These are phyloP conservation scores for Felis chaus DNA, from an alignment of 2,113 vertebrate species.

Conservation along the genomic window DNA sequence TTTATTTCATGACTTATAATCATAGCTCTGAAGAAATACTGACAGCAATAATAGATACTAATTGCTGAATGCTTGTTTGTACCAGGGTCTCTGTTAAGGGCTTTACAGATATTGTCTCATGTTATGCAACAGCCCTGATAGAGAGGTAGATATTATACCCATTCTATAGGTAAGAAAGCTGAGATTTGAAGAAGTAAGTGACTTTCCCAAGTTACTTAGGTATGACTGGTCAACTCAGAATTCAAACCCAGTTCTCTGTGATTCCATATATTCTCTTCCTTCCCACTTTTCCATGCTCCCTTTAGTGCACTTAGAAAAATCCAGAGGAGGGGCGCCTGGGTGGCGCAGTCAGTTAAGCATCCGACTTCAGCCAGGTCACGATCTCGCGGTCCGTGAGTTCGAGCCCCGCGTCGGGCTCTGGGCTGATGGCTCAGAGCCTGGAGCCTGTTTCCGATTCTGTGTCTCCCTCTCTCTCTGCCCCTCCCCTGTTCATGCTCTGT, in stretches of 20 bases:
- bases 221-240: background rate
- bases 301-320: background rate
- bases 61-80: background rate
- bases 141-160: background rate
- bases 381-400: too few species aligned
- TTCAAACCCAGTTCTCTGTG: background rate
- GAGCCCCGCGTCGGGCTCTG: too few species aligned
- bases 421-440: too few species aligned
- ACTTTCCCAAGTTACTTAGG: background rate
- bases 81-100: background rate
- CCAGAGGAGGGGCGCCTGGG: background rate
- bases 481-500: too few species aligned
- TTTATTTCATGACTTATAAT: background rate
- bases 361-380: too few species aligned
- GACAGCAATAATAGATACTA: background rate
- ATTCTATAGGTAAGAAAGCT: background rate
- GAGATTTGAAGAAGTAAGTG: background rate
- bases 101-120: background rate
- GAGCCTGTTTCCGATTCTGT: too few species aligned
- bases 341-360: too few species aligned
- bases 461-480: too few species aligned
- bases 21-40: background rate
- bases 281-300: background rate
- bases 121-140: background rate
- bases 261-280: background rate